Conservation (phyloP, 2,888 invertebrate genomes). For the Macaria notata region DNA sequence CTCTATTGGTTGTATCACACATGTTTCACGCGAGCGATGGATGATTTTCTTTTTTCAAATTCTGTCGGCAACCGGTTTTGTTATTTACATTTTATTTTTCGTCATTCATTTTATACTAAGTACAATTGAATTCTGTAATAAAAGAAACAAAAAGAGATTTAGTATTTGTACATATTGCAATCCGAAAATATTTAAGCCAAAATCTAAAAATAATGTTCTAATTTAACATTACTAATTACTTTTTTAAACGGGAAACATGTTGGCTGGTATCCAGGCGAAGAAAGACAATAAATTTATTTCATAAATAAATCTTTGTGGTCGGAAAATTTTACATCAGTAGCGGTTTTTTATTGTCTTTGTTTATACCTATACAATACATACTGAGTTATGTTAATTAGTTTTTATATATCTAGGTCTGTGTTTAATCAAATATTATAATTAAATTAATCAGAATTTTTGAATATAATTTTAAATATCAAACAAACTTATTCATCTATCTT, state of each 20-base stretch:
- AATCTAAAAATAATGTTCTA: slow-evolving; percentile 3
- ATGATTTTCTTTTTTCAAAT: background rate
- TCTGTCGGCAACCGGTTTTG: background rate
- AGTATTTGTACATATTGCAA: no score
- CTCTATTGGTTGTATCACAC: background rate
- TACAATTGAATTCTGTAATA: no score
- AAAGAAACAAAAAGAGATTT: no score
- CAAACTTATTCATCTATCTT: no score
- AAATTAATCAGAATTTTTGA: no score
- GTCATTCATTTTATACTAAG: background rate
- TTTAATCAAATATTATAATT: background rate
- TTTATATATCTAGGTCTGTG: background rate
- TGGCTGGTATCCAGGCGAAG: slow-evolving; percentile 30
- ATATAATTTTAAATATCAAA: no score
- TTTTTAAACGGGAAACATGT: slow-evolving; percentile 11
- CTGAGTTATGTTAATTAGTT: background rate
- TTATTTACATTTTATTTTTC: background rate
- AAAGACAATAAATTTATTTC: slow-evolving; percentile 17
- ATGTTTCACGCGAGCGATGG: slow-evolving; percentile 1
- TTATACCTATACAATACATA: background rate
- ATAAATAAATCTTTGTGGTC: slow-evolving; percentile 6
- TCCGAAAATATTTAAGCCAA: no score
- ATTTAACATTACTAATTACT: slow-evolving; percentile 29
- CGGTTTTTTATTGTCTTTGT: slow-evolving; percentile 10
- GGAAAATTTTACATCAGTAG: slow-evolving; percentile 7